A percentile compares a stretch with the other conserved stretches of the same genome.
Evolutionary conservation across 92 coral and sea anemone species (phyloP).

Genomic region (Bergia puertoricense): DNA sequence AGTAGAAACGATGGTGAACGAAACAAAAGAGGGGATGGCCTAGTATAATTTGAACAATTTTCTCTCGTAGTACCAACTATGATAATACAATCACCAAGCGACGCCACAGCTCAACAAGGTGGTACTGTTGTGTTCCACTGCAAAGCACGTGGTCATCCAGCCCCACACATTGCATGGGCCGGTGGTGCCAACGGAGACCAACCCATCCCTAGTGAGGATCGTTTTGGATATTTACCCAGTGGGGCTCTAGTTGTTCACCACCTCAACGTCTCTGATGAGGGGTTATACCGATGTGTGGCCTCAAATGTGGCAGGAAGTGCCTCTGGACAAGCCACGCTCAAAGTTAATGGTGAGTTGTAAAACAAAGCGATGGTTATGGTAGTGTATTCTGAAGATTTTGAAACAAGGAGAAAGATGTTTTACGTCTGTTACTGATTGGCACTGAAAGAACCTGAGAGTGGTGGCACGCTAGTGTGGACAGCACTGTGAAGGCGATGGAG

Average conservation of each 20-base stretch:
- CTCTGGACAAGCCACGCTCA: slow-evolving; percentile 59
- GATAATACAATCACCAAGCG: slow-evolving; percentile 70
- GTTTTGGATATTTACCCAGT: slow-evolving; percentile 71
- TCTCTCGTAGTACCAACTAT: slow-evolving; percentile 66
- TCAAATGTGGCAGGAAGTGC: slow-evolving; percentile 90
- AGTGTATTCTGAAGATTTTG: not conserved
- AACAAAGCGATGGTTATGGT: not conserved
- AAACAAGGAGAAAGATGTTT: not conserved
- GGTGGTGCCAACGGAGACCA: slow-evolving; percentile 87
- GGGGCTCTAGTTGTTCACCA: slow-evolving; percentile 75
- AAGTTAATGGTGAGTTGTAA: slow-evolving; percentile 60
- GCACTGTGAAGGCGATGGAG: no score
- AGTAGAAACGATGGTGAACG: no score
- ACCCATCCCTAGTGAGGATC: slow-evolving; percentile 87
- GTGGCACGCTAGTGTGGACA: not conserved
- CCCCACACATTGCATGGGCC: slow-evolving; percentile 99
- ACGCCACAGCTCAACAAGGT: slow-evolving; percentile 68
- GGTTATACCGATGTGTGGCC: slow-evolving; percentile 90
- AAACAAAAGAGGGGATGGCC: no score
- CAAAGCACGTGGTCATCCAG: slow-evolving; percentile 97
- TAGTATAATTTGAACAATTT: not conserved
- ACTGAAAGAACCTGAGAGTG: no score
- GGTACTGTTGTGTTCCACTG: slow-evolving; percentile 82
- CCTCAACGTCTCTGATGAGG: slow-evolving; percentile 81
- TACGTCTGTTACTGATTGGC: no score